A percentile compares a stretch with the other conserved stretches of the same genome.
Conservation (phyloP, 2,888 invertebrate genomes). For the Amiota mariae region DNA sequence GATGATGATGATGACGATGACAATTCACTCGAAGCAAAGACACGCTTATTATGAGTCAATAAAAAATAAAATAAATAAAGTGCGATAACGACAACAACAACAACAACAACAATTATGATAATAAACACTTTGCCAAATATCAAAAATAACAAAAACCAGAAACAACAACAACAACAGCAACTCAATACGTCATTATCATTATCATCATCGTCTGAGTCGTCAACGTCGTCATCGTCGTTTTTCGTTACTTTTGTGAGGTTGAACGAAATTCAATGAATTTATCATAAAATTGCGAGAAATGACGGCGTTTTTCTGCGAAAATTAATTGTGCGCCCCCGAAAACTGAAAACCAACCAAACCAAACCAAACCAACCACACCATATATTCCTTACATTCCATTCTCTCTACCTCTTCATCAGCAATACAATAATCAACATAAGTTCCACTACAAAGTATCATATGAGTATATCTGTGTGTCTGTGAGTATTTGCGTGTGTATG, state of each 20-base stretch:
- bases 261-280: constrained; percentile 68
- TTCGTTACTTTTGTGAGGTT: constrained; percentile 21
- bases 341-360: too few species aligned
- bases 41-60: constrained; percentile 14
- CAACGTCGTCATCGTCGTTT: not conserved
- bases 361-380: not conserved
- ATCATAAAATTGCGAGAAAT: constrained; percentile 71
- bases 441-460: too few species aligned
- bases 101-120: constrained; percentile 16
- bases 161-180: constrained; percentile 9
- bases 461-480: too few species aligned
- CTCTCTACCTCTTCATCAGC: too few species aligned
- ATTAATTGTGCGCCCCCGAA: constrained; percentile 52
- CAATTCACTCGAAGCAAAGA: not conserved
- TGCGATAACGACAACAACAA: constrained; percentile 33
- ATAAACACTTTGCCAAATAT: constrained; percentile 17
- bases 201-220: not conserved
- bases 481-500: too few species aligned
- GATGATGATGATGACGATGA: not conserved
- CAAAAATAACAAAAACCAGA: constrained; percentile 10
- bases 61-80: not conserved
- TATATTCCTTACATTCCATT: not conserved
- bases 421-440: too few species aligned
- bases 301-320: constrained; percentile 67
- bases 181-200: constrained; percentile 2